A percentile compares a stretch with the other conserved stretches of the same genome.
phyloP scores from a whole-genome alignment of 1,140 invertebrate species.

The Manduca sexta region DNA sequence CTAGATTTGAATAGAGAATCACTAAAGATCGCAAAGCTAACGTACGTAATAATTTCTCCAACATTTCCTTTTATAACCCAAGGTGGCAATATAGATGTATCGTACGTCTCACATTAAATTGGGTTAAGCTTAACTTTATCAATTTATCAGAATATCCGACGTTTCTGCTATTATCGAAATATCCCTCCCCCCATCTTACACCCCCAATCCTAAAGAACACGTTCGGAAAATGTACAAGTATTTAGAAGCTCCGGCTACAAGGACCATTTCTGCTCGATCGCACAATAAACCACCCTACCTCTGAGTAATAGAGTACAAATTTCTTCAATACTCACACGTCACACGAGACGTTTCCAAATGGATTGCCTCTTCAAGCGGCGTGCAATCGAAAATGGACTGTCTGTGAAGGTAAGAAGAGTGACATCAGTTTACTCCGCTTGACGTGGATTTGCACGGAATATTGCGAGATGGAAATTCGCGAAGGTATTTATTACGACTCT shows the following conservation, averaged over 20 bases:
- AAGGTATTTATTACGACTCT: conserved; percentile 24
- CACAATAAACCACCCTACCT: too few species aligned
- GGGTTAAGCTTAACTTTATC: conserved; percentile 18
- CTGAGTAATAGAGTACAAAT: too few species aligned
- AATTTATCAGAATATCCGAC: conserved; percentile 17
- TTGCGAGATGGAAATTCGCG: conserved; percentile 20
- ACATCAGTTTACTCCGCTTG: conserved; percentile 20
- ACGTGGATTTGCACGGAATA: conserved; percentile 6
- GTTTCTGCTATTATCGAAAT: conserved; percentile 8
- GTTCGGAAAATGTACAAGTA: conserved; percentile 21
- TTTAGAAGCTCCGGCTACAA: too few species aligned
- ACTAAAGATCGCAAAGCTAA: too few species aligned
- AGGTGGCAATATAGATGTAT: too few species aligned
- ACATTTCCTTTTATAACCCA: too few species aligned
- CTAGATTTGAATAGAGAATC: too few species aligned
- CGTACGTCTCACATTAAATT: conserved; percentile 6
- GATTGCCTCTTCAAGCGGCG: too few species aligned
- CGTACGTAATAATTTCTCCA: too few species aligned
- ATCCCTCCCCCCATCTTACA: conserved; percentile 12
- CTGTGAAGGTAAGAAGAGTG: conserved; percentile 16
- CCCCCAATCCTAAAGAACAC: background rate
- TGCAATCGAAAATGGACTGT: conserved; percentile 25
- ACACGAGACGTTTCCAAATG: too few species aligned
- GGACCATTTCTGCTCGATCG: too few species aligned
- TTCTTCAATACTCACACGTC: too few species aligned